Base-by-base conservation (phyloP, 2,797 vertebrate genomes). In the Yasuhikotakia modesta region DNA sequence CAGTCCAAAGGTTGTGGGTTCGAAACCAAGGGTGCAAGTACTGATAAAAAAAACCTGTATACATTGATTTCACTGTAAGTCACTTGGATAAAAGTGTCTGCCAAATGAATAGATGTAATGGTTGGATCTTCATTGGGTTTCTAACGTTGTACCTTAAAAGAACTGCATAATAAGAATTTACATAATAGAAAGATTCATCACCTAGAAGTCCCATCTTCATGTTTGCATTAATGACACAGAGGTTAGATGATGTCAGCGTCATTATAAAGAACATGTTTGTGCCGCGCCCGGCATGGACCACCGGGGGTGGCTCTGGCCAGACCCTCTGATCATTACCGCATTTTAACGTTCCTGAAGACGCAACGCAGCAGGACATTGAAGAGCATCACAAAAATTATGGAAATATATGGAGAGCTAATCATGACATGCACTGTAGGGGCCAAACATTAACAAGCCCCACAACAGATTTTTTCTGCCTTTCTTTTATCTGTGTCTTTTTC, bases 331-430 rank as follows among this genome's bases (percentile, higher is more conserved):
- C 82, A 81, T 84, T 79, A 82, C 79, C 89, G 88, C 74, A 16
- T 91, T 91, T 90, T 78, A 81, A 73, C 92, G 89, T 88, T 85
- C 88, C 87, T 89, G 86, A 87, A 87, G 91, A 85, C 88, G 90
- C 90, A 89, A 27, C 92, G 82, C 92, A 91, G 91, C 89, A 86
- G 93, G 93, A 79, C 53, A 91, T 88, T 85, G 88, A 85, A 89
- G 91, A 90, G 92, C 91, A 90, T 91, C 92, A 89, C 86, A 88
- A 91, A 92, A 94, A 94, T 95, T 94, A 94, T 94, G 92, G 91
- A 93, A 92, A 95, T 93, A 91, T 90, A 87, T 94, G 93, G 90
- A 90, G 89, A 90, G 91, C 91, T 95, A 93, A 95, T 93, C 92
- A 93, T 89, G 90, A 88, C 87, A 85, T 88, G 85, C 91, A 89